Conservation (phyloP, 2,888 invertebrate species). For the Saturnia pavonia region DNA sequence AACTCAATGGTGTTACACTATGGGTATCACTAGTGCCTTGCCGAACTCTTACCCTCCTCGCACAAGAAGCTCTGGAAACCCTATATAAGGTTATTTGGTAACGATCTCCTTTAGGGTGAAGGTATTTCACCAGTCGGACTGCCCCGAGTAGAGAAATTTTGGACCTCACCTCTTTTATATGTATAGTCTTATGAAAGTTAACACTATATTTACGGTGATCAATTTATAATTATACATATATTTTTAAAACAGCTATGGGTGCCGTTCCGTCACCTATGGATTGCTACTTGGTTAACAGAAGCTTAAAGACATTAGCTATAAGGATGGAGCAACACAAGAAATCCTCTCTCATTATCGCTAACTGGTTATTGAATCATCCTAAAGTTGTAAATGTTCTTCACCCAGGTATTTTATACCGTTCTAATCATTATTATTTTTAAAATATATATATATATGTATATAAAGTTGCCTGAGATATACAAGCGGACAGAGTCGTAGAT, state of each 20-base stretch:
- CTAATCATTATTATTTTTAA: not conserved
- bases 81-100: too few species aligned
- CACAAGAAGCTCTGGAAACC: too few species aligned
- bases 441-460: not conserved
- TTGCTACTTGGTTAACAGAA: conserved; percentile 95
- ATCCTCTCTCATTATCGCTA: conserved; percentile 89
- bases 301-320: conserved; percentile 95
- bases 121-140: too few species aligned
- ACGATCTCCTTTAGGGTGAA: too few species aligned
- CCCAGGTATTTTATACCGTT: conserved; percentile 81
- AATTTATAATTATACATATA: not conserved
- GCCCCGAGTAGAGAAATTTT: too few species aligned
- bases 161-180: too few species aligned
- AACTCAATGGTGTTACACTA: too few species aligned
- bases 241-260: conserved; percentile 89
- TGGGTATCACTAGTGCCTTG: too few species aligned
- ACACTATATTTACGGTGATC: too few species aligned
- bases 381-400: conserved; percentile 91
- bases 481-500: not conserved
- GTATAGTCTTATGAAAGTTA: too few species aligned
- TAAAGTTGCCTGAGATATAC: not conserved
- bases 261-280: conserved; percentile 98
- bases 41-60: too few species aligned
- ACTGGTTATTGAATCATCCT: conserved; percentile 90
- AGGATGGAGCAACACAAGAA: conserved; percentile 95